phyloP scores from a whole-genome alignment of 2,113 vertebrate genomes.

The Stigmatopora argus region DNA sequence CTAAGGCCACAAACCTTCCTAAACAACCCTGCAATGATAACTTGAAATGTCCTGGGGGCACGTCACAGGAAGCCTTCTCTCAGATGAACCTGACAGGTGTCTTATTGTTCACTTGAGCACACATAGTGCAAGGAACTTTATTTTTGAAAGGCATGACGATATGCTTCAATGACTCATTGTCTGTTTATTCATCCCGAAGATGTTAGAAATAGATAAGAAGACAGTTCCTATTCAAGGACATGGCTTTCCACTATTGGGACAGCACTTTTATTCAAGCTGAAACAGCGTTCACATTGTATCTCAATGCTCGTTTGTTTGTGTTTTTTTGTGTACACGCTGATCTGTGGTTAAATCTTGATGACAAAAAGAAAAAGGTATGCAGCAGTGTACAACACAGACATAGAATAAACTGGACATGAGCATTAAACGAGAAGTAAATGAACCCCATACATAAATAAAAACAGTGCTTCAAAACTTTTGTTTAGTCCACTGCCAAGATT shows the following conservation, averaged over 20 bases:
- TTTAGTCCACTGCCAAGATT: slow-evolving; percentile 15
- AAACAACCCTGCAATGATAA: slow-evolving; percentile 50
- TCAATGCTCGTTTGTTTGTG: background rate
- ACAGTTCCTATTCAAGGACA: slow-evolving; percentile 30
- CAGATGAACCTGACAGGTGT: slow-evolving; percentile 56
- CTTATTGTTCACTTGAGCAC: slow-evolving; percentile 56
- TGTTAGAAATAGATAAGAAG: slow-evolving; percentile 37
- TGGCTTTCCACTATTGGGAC: slow-evolving; percentile 13
- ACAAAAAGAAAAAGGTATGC: slow-evolving; percentile 11
- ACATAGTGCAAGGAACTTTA: slow-evolving; percentile 53
- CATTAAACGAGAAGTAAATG: background rate
- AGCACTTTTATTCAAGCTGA: slow-evolving; percentile 33
- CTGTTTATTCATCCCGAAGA: slow-evolving; percentile 48
- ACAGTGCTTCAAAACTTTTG: slow-evolving; percentile 16
- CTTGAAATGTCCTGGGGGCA: slow-evolving; percentile 47
- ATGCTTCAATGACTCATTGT: slow-evolving; percentile 52
- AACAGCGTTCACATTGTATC: slow-evolving; percentile 11
- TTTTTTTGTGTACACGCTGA: slow-evolving; percentile 2
- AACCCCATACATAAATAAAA: background rate
- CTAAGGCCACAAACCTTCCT: slow-evolving; percentile 40
- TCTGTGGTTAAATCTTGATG: slow-evolving; percentile 10
- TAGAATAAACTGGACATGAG: background rate
- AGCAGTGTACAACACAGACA: background rate
- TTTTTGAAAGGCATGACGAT: slow-evolving; percentile 58
- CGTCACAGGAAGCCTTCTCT: slow-evolving; percentile 50